Base-by-base conservation (phyloP, 2,113 vertebrate species). In the Zootoca vivipara region DNA sequence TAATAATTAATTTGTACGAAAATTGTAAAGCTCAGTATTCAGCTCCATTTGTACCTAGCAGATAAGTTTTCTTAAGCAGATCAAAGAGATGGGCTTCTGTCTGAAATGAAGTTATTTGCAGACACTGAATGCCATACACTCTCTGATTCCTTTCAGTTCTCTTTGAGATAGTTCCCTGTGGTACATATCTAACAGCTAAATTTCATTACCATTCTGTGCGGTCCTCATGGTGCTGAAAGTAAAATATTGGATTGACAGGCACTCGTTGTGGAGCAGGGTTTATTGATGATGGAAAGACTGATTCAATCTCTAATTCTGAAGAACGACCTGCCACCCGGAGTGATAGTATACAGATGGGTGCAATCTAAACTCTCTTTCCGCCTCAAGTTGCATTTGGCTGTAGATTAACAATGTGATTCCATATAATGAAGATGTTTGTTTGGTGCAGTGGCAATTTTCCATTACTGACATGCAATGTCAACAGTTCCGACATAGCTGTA, bases 251-350 rank as follows among this genome's bases (percentile, higher is more conserved):
- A 95, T 94, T 96, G 94, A 96, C 95, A 95, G 93, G 62, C 90
- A 77, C 92, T 95, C 56, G 69, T 93, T 90, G 94, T 91, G 93
- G 95, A 94, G 92, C 93, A 93, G 88, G 87, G 90, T 92, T 95
- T 95, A 92, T 91, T 95, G 94, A 95, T 96, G 95, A 96, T 95
- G 92, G 94, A 93, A 94, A 96, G 94, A 92, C 95, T 93, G 95
- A 95, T 96, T 95, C 95, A 94, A 96, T 96, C 94, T 96, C 95
- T 95, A 96, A 95, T 95, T 94, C 94, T 96, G 94, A 95, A 95
- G 95, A 96, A 95, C 87, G 94, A 95, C 94, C 95, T 96, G 95
- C 95, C 95, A 96, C 95, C 92, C 94, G 93, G 89, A 95, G 92
- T 96, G 94, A 95, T 96, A 94, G 92, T 85, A 83, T 94, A 96